Evolutionary conservation across 1,140 invertebrate species (phyloP).

Genomic region (Sesamia nonagrioides): DNA sequence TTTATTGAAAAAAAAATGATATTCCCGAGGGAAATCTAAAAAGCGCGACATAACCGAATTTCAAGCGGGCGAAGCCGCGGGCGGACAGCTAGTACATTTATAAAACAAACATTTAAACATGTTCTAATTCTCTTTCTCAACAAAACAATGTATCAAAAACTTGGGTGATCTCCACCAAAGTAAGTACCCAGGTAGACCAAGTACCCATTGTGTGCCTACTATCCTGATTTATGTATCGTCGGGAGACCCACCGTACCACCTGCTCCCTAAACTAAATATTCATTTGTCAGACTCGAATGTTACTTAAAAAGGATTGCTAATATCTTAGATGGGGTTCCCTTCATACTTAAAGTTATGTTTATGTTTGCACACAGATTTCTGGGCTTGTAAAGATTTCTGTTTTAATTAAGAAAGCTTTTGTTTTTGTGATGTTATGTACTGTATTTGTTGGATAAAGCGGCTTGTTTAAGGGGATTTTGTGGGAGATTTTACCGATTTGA

Average conservation of each 20-base stretch:
- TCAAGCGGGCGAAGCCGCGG: too few relatives aligned
- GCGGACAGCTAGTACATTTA: too few relatives aligned
- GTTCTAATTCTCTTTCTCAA: not conserved
- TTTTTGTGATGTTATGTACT: not conserved
- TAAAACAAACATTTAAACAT: not conserved
- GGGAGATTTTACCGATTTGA: too few relatives aligned
- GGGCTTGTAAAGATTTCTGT: constrained; percentile 54
- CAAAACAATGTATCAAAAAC: constrained; percentile 23
- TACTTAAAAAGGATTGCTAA: constrained; percentile 84
- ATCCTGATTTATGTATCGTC: constrained; percentile 74
- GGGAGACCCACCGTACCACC: constrained; percentile 67
- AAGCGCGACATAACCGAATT: too few relatives aligned
- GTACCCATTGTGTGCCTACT: constrained; percentile 59
- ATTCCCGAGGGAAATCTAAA: too few relatives aligned
- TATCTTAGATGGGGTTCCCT: constrained; percentile 80
- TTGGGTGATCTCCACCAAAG: constrained; percentile 12
- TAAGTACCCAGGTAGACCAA: constrained; percentile 43
- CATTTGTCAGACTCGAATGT: constrained; percentile 82
- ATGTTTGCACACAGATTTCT: constrained; percentile 51
- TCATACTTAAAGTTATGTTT: constrained; percentile 71
- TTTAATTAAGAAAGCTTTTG: constrained; percentile 26
- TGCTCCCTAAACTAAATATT: constrained; percentile 79
- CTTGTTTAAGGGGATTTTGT: too few relatives aligned
- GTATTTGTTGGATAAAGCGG: not conserved
- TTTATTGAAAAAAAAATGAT: too few relatives aligned